Percentiles rank a stretch among this genome's conserved stretches.
Conservation (phyloP, 2,113 vertebrate genomes). For the Vidua chalybeata region DNA sequence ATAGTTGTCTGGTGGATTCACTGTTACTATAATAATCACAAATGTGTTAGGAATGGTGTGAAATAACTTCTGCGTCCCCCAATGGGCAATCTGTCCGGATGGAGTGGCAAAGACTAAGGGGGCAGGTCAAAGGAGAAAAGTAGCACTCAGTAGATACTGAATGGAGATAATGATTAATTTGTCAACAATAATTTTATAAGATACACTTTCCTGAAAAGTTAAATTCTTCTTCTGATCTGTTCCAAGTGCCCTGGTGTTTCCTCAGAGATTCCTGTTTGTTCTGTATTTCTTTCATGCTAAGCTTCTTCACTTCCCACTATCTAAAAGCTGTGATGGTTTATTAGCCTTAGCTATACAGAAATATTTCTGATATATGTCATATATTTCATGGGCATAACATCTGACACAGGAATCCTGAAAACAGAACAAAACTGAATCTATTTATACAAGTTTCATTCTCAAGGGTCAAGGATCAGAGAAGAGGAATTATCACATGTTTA, state of each 20-base stretch:
- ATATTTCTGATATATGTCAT: neutral
- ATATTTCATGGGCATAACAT: neutral
- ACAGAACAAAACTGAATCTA: neutral
- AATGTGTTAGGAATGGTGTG: neutral
- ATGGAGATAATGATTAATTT: neutral
- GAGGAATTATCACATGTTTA: neutral
- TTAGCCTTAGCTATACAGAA: neutral
- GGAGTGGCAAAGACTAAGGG: neutral
- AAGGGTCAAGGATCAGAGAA: neutral
- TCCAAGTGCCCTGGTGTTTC: neutral
- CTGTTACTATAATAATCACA: neutral
- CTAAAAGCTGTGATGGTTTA: neutral
- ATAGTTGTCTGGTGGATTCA: neutral
- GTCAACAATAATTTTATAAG: neutral
- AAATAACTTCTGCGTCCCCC: neutral
- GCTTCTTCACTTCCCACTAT: neutral
- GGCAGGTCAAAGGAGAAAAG: neutral
- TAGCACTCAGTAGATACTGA: neutral
- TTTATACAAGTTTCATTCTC: neutral
- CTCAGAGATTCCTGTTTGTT: neutral
- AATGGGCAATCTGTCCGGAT: neutral
- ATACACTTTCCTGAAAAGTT: neutral
- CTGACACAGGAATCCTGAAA: neutral
- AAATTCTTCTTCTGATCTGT: neutral
- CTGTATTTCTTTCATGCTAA: neutral